Base-by-base conservation (phyloP, 2,113 vertebrate species). In the Noctilio leporinus region DNA sequence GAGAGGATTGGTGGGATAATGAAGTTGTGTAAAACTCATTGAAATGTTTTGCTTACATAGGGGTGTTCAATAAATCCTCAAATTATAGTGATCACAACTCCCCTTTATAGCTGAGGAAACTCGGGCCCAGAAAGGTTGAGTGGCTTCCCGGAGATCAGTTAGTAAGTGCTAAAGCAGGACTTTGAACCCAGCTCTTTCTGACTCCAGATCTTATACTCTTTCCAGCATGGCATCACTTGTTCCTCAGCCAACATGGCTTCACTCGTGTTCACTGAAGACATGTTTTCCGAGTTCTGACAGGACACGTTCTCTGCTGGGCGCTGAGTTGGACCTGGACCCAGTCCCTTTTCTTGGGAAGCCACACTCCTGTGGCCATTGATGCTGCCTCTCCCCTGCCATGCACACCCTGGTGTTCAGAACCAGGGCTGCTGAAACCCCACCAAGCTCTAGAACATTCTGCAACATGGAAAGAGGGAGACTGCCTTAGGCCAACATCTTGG, bases 371-470 rank as follows among this genome's bases (percentile, higher is more conserved):
- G 12, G 28, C 7, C 9, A n/a, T 62, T n/a, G 15, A 30, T 24
- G 4, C 10, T 14, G 4, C 30, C 43, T 69, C 12, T 33, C 5
- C 4, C 14, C 1, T 38, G 30, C 10, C 15, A 3, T 2, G 1
- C 0, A 1, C 15, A 59, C 19, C 7, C 49, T n/a, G 82, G 16
- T 4, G 10, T 7, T 40, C 20, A 49, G 33, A 20, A 45, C n/a
- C 5, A 2, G 24, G 7, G 14, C 40, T 17, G 7, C 19, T 3
- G 38, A 16, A 30, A 22, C 30, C 11, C 40, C 20, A 30, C 43
- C 0, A 8, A 55, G 38, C 51, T 30, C 28, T 22, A 57, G 43
- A 10, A 22, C 5, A 70, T 17, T 49, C 26, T 28, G 0, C 24
- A n/a, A 24, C 11, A 20, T 16, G 11, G 33, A 69, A 38, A 80